Percentiles rank a stretch among this genome's conserved stretches.
Conservation (phyloP, 1,140 invertebrate genomes). For the Drosophila saltans region DNA sequence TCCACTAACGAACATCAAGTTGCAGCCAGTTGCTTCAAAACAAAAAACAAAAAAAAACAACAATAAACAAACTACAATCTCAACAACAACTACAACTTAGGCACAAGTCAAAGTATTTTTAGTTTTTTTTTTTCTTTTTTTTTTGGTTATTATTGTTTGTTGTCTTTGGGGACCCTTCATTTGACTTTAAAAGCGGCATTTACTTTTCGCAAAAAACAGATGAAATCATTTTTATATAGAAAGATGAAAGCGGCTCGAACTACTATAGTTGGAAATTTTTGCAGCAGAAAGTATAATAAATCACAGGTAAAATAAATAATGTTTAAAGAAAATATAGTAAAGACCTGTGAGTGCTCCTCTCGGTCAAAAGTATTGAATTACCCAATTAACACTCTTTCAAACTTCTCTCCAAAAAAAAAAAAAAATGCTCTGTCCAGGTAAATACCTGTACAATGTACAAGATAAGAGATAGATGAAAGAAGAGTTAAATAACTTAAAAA, state of each 20-base stretch:
- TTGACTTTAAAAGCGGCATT: conserved; percentile 57
- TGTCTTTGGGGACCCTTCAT: conserved; percentile 45
- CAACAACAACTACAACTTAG: conserved; percentile 43
- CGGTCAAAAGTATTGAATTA: too few species aligned
- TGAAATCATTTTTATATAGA: conserved; percentile 10
- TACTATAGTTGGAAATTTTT: not conserved
- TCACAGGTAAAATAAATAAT: not conserved
- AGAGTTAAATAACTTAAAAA: too few species aligned
- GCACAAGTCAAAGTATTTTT: conserved; percentile 59
- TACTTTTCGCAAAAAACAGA: conserved; percentile 44
- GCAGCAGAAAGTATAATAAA: not conserved
- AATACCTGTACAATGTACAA: too few species aligned
- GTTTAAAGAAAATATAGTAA: too few species aligned
- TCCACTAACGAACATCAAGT: conserved; percentile 65
- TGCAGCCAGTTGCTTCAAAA: conserved; percentile 21
- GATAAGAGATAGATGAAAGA: too few species aligned
- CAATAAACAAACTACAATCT: conserved; percentile 10
- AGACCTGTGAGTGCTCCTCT: too few species aligned
- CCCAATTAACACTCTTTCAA: too few species aligned
- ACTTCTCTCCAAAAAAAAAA: too few species aligned
- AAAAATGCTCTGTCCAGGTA: too few species aligned
- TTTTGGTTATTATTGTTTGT: conserved; percentile 18
- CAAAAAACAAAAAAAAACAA: conserved; percentile 35
- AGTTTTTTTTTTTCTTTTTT: conserved; percentile 31
- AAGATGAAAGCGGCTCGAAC: not conserved